phyloP scores from a whole-genome alignment of 2,888 invertebrate genomes.

The Megaustenia siamemsis region DNA sequence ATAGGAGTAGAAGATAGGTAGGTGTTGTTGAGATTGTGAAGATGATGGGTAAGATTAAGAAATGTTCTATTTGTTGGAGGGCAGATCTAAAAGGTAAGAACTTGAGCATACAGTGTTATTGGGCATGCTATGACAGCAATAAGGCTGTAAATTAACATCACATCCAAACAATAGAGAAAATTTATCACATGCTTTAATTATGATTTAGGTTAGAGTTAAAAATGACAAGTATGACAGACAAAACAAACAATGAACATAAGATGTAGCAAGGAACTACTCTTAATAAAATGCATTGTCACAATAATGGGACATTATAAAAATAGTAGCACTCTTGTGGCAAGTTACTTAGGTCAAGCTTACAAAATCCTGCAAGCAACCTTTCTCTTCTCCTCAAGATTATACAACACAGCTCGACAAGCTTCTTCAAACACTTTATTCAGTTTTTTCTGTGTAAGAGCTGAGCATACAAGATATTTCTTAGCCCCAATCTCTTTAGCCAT shows the following conservation, averaged over 20 bases:
- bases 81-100: no score
- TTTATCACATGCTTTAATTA: neutral
- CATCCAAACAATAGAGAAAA: neutral
- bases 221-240: no score
- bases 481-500: conserved; percentile 83
- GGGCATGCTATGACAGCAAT: no score
- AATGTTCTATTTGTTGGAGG: no score
- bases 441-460: conserved; percentile 97
- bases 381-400: conserved; percentile 93
- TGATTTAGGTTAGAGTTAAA: neutral
- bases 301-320: neutral
- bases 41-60: no score
- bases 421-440: conserved; percentile 99
- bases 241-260: no score
- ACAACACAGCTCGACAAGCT: conserved; percentile 95
- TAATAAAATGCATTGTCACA: no score
- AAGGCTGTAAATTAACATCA: neutral
- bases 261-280: no score
- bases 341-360: conserved; percentile 62
- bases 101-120: no score
- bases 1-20: no score
- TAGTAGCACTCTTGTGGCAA: neutral
- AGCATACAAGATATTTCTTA: conserved; percentile 98
- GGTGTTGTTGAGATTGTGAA: no score
- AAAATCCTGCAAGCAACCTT: conserved; percentile 87